Evolutionary conservation across 2,888 invertebrate genomes (phyloP), one percentile per base, ranked within the genome.

Genomic region (Macrophya alboannulata): DNA sequence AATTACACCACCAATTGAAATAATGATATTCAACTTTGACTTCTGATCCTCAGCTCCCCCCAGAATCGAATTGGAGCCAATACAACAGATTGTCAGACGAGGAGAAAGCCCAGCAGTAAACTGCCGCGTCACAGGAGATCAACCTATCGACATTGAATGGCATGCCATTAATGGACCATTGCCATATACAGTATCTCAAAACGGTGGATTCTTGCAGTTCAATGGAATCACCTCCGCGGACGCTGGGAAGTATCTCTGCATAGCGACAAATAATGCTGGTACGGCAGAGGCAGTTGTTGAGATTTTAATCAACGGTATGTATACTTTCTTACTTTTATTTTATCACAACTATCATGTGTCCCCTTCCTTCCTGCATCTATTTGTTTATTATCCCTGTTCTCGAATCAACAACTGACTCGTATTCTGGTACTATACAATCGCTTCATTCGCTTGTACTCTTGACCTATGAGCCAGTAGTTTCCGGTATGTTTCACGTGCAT

Each of bases 211-310:
- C 12, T 93, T 96, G 1, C 95, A 95, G 90, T 97, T 98, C 95
- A 95, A 95, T 86, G 95, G 96, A 87, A 97, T 98, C 82, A 96
- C 96, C 89, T 95, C 96, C 0, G 95, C 96, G 25, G 98, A 98
- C 91, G 97, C 97, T 25, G 98, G 98, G 4, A 94, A 95, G 86
- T 98, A 98, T 91, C 95, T 96, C 37, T 99, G 99, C 92, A 95
- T 95, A 37, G 98, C 98, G 0, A 95, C 94, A 9, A 98, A 97
- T 92, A 92, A 94, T 25, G 96, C 96, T 51, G 98, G 97, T 15
- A 95, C 95, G 84, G 96, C 97, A 0, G 97, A 97, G 91, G 97
- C 96, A 59, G 96, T 95, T 1, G 98, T 98, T 21, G 97, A 98
- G 94, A 98, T 99, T 81, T 94, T 96, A 87, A 98, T 99, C 4